Evolutionary conservation across 2,113 vertebrate species (phyloP), one percentile per base, ranked within the genome.

Genomic region (Fulica atra): DNA sequence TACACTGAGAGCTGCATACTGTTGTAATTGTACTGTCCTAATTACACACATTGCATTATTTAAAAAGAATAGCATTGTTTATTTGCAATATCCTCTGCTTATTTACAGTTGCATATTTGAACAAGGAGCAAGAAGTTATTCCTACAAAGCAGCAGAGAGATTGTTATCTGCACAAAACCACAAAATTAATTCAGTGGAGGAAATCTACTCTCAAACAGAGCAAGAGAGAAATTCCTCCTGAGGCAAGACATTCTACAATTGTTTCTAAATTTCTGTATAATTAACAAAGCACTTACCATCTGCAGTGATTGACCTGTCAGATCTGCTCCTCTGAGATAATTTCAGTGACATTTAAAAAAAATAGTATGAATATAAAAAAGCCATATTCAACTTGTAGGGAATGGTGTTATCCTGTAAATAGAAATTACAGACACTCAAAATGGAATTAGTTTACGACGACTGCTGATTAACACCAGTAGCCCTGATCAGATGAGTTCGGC

Each of bases 231-330:
- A 98, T 98, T 98, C 96, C 98, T 98, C 98, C 95, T 53, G 97
- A 98, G 98, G 98, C 97, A 96, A 98, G 97, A 93, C 97, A 97
- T 98, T 98, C 96, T 93, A 96, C 98, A 98, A 96, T 98, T 98
- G 97, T 98, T 98, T 98, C 96, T 97, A 97, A 97, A 98, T 98
- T 98, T 97, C 95, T 98, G 93, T 98, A 97, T 98, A 98, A 98
- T 98, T 98, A 98, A 97, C 97, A 97, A 98, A 98, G 96, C 97
- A 97, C 96, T 98, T 98, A 96, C 97, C 97, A 98, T 98, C 98
- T 98, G 98, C 95, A 96, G 93, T 95, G 97, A 98, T 95, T 98
- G 98, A 98, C 98, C 98, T 95, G 96, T 98, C 98, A 98, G 97
- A 96, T 96, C 96, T 97, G 97, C 90, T 98, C 97, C 97, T 98